These are phyloP conservation scores for Gonatopus flavifemur DNA, from an alignment of 1,140 invertebrate species.

Conservation along the genomic window DNA sequence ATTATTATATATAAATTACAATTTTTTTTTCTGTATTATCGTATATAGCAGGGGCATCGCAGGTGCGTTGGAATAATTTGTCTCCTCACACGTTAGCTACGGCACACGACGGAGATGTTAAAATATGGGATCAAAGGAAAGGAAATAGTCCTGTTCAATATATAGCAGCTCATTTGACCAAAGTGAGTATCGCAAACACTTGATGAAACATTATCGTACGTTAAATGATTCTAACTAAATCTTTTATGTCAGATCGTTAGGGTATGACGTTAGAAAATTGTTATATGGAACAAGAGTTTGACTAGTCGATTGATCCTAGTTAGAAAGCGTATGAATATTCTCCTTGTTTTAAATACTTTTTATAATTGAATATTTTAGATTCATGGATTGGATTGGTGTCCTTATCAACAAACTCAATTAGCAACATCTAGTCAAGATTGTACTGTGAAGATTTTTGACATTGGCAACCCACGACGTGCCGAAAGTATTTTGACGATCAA, in stretches of 20 bases:
- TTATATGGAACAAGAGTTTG: constrained; percentile 5
- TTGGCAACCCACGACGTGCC: constrained; percentile 76
- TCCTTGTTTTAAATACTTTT: constrained; percentile 4
- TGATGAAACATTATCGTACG: no score
- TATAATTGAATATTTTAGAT: constrained; percentile 65
- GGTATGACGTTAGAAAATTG: background rate
- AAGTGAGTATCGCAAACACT: constrained; percentile 58
- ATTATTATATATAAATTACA: no score
- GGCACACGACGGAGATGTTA: constrained; percentile 91
- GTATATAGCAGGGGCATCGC: constrained; percentile 84
- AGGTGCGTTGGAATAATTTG: constrained; percentile 92
- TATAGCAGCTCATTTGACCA: constrained; percentile 89
- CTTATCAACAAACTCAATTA: constrained; percentile 79
- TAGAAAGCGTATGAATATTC: background rate
- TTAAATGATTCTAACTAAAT: no score
- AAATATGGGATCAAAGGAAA: constrained; percentile 94
- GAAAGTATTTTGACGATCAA: constrained; percentile 82
- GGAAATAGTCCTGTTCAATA: constrained; percentile 85
- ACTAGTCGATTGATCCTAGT: background rate
- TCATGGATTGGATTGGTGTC: constrained; percentile 92
- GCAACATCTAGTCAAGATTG: constrained; percentile 94
- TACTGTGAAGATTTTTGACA: constrained; percentile 93
- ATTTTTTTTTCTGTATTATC: background rate
- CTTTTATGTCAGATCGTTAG: no score
- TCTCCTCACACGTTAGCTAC: constrained; percentile 84